These are phyloP conservation scores for Sebastes paucispinis DNA, from an alignment of 2,797 vertebrate genomes.

Conservation along the genomic window DNA sequence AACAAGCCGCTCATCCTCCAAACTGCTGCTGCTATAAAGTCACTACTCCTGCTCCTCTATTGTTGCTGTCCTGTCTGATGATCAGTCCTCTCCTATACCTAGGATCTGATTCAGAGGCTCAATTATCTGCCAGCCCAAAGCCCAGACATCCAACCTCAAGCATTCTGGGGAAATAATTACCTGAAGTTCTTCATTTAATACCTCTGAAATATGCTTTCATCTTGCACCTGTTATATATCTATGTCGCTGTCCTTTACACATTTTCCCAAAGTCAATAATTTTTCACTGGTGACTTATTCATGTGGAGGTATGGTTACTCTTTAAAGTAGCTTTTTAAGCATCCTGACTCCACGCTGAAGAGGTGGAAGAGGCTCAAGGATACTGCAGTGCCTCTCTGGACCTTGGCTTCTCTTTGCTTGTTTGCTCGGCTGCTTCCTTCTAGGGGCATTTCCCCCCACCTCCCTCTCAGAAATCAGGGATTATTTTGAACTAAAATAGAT, in stretches of 20 bases:
- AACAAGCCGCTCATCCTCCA: constrained; percentile 32
- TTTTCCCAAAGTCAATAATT: constrained; percentile 47
- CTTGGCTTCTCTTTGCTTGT: constrained; percentile 58
- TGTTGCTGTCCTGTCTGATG: constrained; percentile 38
- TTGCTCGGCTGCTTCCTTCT: constrained; percentile 50
- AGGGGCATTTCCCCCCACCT: constrained; percentile 6
- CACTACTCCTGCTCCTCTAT: constrained; percentile 4
- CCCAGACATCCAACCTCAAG: constrained; percentile 27
- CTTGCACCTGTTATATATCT: constrained; percentile 40
- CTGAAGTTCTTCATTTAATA: constrained; percentile 33
- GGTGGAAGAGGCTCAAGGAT: constrained; percentile 52
- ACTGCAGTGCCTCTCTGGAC: constrained; percentile 57
- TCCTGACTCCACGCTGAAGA: constrained; percentile 21
- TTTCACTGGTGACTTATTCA: constrained; percentile 29
- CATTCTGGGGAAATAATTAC: constrained; percentile 41
- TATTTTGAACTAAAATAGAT: constrained; percentile 73
- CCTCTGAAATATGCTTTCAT: constrained; percentile 44
- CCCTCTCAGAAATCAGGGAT: constrained; percentile 50
- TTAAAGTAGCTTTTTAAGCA: constrained; percentile 23
- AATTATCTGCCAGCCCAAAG: constrained; percentile 24
- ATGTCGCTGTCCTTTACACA: neutral
- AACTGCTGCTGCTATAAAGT: constrained; percentile 12
- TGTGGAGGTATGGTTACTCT: constrained; percentile 14
- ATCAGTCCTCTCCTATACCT: constrained; percentile 23
- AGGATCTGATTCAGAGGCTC: constrained; percentile 36